A percentile compares a stretch with the other conserved stretches of the same genome.
Evolutionary conservation across 2,888 invertebrate species (phyloP).

Genomic region (Ethmia dodecea): DNA sequence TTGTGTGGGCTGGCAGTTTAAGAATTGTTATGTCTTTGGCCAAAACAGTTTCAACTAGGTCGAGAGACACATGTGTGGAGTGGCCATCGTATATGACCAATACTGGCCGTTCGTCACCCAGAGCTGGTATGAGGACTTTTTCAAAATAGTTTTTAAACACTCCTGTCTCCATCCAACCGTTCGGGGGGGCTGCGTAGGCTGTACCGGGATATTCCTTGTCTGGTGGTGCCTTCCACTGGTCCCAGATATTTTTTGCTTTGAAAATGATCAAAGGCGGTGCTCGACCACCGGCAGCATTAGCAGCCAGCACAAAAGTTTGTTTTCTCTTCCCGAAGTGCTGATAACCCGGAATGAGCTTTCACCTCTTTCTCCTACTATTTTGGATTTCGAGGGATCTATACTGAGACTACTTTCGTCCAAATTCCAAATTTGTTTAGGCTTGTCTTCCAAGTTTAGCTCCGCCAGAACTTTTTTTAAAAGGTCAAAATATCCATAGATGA

Average conservation of each 20-base stretch:
- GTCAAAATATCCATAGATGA: slow-evolving; percentile 21
- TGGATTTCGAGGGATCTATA: slow-evolving; percentile 17
- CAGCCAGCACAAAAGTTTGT: slow-evolving; percentile 8
- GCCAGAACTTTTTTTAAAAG: slow-evolving; percentile 17
- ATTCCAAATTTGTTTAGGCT: slow-evolving; percentile 22
- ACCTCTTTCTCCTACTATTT: slow-evolving; percentile 21
- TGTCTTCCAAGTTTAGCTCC: slow-evolving; percentile 16
- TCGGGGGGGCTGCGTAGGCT: slow-evolving; percentile 24
- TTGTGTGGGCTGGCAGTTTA: slow-evolving; percentile 3
- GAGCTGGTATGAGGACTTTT: not conserved
- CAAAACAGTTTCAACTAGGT: not conserved
- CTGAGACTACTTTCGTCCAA: slow-evolving; percentile 20
- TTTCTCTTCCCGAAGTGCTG: slow-evolving; percentile 5
- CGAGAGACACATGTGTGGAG: no score
- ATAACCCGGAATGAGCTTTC: slow-evolving; percentile 13
- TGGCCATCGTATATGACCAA: not conserved
- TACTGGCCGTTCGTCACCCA: not conserved
- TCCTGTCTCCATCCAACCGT: slow-evolving; percentile 28
- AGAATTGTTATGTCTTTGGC: slow-evolving; percentile 2
- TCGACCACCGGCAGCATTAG: not conserved
- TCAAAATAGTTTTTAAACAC: slow-evolving; percentile 2
- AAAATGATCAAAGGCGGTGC: slow-evolving; percentile 1
- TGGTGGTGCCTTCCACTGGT: slow-evolving; percentile 1
- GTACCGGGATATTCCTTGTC: slow-evolving; percentile 9
- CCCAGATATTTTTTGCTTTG: not conserved